Evolutionary conservation across 2,113 vertebrate species (phyloP), one percentile per base, ranked within the genome.

Genomic region (Laterallus jamaicensis): DNA sequence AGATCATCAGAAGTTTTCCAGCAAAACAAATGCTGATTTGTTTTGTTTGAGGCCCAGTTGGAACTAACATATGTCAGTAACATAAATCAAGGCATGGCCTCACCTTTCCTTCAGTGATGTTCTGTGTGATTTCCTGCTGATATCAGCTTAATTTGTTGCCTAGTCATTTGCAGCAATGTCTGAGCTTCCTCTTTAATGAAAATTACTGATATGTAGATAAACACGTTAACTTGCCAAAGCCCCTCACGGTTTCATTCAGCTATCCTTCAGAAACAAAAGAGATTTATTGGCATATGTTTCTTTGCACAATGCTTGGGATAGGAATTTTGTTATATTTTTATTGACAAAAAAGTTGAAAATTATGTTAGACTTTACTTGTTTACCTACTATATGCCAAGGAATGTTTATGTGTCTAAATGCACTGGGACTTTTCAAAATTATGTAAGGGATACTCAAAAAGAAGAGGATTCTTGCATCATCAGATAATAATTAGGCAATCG

Each of bases 341-440:
- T 50, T 13, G 31, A 73, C 39, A 82, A 92, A 95, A 88, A 94
- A 54, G 14, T 60, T 90, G 32, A 92, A 84, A 79, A 94, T 68
- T 58, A 54, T 54, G 22, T 89, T 66, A 59, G 49, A 82, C 2
- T 86, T 88, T 37, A 44, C 21, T 84, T 73, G 3, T 15, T 60
- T 66, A 15, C 75, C 21, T 76, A 9, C 70, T 82, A 42, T 24
- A 17, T 94, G 28, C 19, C 44, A 82, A 82, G 37, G 50, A 92
- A 78, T n/a, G 21, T 50, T 47, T 60, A 37, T 69, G 18, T 20
- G 10, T 68, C 29, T 44, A 84, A 58, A 15, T 32, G 37, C 19
- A 74, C 32, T 5, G 1, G 26, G 91, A 39, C 22, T 91, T 86
- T 42, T 54, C 55, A 82, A 73, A 68, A 60, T 66, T 2, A 22